A percentile compares a stretch with the other conserved stretches of the same genome.
Evolutionary conservation across 1,140 invertebrate species (phyloP).

Genomic region (Coptotermes formosanus): DNA sequence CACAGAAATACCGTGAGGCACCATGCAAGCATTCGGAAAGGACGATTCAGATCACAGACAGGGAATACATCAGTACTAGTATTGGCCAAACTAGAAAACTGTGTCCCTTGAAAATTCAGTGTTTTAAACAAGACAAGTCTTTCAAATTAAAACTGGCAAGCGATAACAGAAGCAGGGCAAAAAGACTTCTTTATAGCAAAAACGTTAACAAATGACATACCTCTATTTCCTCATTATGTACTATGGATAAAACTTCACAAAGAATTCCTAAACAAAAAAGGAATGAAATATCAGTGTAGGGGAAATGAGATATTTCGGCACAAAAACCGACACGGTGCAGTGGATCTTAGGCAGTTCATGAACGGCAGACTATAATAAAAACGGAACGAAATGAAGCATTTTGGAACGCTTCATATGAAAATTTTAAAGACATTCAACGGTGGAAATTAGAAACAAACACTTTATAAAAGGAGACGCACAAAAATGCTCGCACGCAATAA

Average conservation of each 20-base stretch:
- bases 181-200: not conserved
- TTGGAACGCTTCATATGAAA: not conserved
- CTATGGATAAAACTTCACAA: not conserved
- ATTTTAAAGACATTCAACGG: not conserved
- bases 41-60: too few relatives aligned
- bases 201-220: not conserved
- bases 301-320: conserved; percentile 9
- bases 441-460: not conserved
- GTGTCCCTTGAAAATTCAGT: too few relatives aligned
- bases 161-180: not conserved
- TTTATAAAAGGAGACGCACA: not conserved
- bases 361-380: not conserved
- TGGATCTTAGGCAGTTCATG: not conserved
- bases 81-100: too few relatives aligned
- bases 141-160: not conserved
- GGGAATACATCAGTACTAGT: too few relatives aligned
- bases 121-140: not conserved
- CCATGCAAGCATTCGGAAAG: too few relatives aligned
- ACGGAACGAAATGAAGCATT: not conserved
- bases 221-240: not conserved
- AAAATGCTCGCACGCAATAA: not conserved
- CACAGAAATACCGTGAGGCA: too few relatives aligned
- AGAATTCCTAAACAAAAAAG: not conserved
- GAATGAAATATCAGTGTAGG: not conserved
- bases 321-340: not conserved